Evolutionary conservation across 2,888 invertebrate species (phyloP), one percentile per base, ranked within the genome.

Genomic region (Hanleya hanleyi): DNA sequence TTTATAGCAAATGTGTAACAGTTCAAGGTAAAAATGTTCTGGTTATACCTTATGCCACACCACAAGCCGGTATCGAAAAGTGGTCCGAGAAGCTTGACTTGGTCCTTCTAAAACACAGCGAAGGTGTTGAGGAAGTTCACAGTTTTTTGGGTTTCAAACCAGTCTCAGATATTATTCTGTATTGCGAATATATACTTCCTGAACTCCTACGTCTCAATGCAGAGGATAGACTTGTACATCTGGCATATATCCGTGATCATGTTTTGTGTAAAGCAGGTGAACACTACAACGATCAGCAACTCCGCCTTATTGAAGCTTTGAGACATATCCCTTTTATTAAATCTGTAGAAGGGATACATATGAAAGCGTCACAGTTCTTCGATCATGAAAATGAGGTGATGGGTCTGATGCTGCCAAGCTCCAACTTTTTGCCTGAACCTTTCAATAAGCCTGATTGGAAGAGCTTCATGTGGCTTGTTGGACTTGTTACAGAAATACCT

Each of bases 371-470:
- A 41, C 75, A 77, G 18, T 84, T 84, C 61, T 84, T 79, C 69
- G 81, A 83, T 69, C 79, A 78, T 0, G 69, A 80, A 12, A 75
- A 79, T 38, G 47, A 66, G 7, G 73, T 84, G 0, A 85, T 84
- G 67, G 47, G 64, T 12, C 66, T 70, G 18, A 82, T 86, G 82
- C 75, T 81, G 26, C 49, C 78, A 22, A 64, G 69, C 18, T 69
- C 76, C 1, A 73, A 75, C 26, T 79, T 86, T 37, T 76, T 79
- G 1, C 84, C 84, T 0, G 7, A 35, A 6, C 69, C 69, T 18
- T 75, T 36, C 22, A 5, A 51, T 38, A 9, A 22, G n/a, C 0
- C 0, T 15, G 38, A 70, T 26, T 74, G 75, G 71, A 15, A 67
- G 15, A 37, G 36, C 4, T 73, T 81, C 15, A 69, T 81, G 51